phyloP scores from a whole-genome alignment of 2,113 vertebrate species.

The Zeus faber region DNA sequence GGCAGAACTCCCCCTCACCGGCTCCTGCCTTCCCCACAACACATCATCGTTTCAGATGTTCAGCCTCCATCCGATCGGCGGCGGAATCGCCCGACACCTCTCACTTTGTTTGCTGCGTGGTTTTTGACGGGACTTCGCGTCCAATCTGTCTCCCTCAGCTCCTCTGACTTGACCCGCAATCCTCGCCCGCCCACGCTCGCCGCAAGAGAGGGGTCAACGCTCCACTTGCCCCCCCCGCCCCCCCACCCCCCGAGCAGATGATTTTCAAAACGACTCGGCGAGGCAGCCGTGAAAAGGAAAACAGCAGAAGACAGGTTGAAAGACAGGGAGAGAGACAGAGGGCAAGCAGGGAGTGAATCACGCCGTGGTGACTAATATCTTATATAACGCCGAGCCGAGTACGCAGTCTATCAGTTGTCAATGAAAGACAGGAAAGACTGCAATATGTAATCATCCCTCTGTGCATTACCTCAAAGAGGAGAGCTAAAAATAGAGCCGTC shows the following conservation, averaged over 20 bases:
- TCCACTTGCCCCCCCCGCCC: background rate
- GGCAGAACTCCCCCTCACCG: too few species aligned
- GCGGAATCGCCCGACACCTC: too few species aligned
- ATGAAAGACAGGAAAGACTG: slow-evolving; percentile 34
- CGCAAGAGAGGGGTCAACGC: slow-evolving; percentile 1
- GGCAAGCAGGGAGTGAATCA: slow-evolving; percentile 54
- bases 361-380: slow-evolving; percentile 64
- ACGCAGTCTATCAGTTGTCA: slow-evolving; percentile 53
- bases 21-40: too few species aligned
- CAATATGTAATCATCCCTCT: slow-evolving; percentile 58
- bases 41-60: too few species aligned
- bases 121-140: background rate
- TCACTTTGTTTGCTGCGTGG: too few species aligned
- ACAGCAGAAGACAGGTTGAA: slow-evolving; percentile 11
- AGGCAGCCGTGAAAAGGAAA: slow-evolving; percentile 12
- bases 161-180: background rate
- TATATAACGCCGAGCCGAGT: slow-evolving; percentile 67
- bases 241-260: background rate
- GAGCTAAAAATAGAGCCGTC: slow-evolving; percentile 30
- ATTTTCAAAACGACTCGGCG: background rate
- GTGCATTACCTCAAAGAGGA: slow-evolving; percentile 26
- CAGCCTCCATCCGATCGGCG: too few species aligned
- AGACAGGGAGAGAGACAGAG: too few species aligned
- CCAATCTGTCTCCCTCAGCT: background rate
- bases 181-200: background rate